Base-by-base conservation (phyloP, 2,888 invertebrate species). In the Saturnia japonica region DNA sequence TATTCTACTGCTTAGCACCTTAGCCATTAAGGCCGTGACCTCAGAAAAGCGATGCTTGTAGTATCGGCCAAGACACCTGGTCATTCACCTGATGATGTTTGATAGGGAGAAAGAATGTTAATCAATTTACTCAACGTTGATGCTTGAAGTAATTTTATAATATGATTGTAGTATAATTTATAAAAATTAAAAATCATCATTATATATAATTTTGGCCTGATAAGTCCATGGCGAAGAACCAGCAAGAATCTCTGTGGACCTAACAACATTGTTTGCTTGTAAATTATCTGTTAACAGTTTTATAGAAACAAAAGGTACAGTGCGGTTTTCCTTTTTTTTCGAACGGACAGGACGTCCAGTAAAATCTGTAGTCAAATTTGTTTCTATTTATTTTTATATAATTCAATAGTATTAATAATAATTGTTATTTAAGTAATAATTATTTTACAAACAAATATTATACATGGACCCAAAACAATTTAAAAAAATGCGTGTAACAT, bases 1-100 rank as follows among this genome's bases (percentile, higher is more conserved):
- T 78, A 75, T 42, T 72, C 73, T 75, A 67, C 68, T 76, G 70
- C 69, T 78, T 82, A 76, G 72, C 80, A 80, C 77, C 74, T 78
- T 71, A 7, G 64, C 70, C 69, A 74, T 77, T 76, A 76, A 70
- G 71, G 71, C 70, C 71, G 67, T 68, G 43, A 69, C 74, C 74
- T 76, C 70, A 76, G 74, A 75, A 66, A 68, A 34, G 25, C 34
- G 68, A 54, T 68, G 28, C 62, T 60, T 43, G 45, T 60, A 19
- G 64, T 47, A 64, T 69, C 45, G 64, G 40, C 16, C 34, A 64
- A 64, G 40, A 34, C 40, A 71, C 72, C 67, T 22, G 76, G 75
- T 70, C 78, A 72, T 60, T 75, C 78, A 78, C 75, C 75, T 62
- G 28, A 25, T 57, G 64, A 54, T 64, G 45, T 57, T 68, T 69